These are phyloP conservation scores for Cataglyphis livida DNA, from an alignment of 2,888 invertebrate genomes.

Conservation along the genomic window DNA sequence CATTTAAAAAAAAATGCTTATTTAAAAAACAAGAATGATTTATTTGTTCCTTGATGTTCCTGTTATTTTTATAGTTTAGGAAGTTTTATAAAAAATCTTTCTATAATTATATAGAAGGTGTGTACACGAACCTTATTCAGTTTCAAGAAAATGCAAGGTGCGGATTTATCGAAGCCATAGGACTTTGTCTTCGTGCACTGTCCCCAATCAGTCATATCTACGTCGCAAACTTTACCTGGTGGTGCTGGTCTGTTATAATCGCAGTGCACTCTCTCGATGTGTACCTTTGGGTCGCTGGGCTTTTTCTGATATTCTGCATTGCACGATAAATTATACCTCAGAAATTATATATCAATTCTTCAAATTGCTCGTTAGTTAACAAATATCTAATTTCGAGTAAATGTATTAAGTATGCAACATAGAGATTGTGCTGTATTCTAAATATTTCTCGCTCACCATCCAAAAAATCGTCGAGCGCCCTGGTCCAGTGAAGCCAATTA, in stretches of 20 bases:
- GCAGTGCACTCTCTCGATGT: conserved; percentile 88
- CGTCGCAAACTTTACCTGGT: conserved; percentile 93
- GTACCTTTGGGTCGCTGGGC: conserved; percentile 53
- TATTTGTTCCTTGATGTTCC: neutral
- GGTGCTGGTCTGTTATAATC: conserved; percentile 88
- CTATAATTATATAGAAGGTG: neutral
- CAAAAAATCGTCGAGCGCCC: conserved; percentile 91
- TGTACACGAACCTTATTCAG: conserved; percentile 93
- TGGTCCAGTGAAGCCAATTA: conserved; percentile 93
- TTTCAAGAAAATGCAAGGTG: conserved; percentile 98
- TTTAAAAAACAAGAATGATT: neutral
- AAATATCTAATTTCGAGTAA: neutral
- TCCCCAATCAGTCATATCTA: conserved; percentile 90
- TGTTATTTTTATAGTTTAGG: too few species aligned
- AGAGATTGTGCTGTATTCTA: neutral
- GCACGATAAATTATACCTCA: conserved; percentile 13
- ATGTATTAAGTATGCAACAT: neutral
- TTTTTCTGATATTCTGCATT: conserved; percentile 65
- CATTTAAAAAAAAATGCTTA: neutral
- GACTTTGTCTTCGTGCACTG: conserved; percentile 92
- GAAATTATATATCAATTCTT: neutral
- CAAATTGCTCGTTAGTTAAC: neutral
- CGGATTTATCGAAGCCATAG: conserved; percentile 94
- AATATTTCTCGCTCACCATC: conserved; percentile 88
- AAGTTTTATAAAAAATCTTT: neutral